Conservation (phyloP, 2,888 invertebrate species). For the Nephrocerus scutellatus region DNA sequence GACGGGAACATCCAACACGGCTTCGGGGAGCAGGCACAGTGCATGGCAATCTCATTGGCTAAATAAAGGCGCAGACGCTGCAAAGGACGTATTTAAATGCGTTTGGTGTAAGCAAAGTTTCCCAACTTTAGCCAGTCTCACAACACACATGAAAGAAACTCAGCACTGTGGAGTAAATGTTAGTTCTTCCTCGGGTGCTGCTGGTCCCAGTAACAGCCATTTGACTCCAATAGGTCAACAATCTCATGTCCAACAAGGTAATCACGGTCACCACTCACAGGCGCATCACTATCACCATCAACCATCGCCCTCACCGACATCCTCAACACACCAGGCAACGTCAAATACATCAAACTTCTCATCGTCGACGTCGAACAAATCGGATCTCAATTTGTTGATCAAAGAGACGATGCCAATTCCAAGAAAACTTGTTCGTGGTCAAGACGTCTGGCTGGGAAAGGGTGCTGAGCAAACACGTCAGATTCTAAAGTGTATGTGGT, state of each 20-base stretch:
- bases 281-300: no score
- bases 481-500: constrained; percentile 98
- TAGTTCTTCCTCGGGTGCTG: constrained; percentile 52
- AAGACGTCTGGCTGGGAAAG: constrained; percentile 96
- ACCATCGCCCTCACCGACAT: constrained; percentile 4
- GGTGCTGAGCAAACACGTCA: constrained; percentile 95
- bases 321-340: constrained; percentile 27
- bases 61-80: constrained; percentile 90
- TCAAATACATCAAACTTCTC: constrained; percentile 47
- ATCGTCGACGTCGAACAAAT: constrained; percentile 62
- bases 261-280: no score
- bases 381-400: constrained; percentile 75
- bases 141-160: constrained; percentile 96
- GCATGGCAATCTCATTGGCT: constrained; percentile 98
- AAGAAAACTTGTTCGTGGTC: constrained; percentile 89
- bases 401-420: constrained; percentile 95
- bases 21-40: constrained; percentile 57
- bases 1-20: constrained; percentile 6
- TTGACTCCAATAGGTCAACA: constrained; percentile 5
- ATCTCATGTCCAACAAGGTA: no score
- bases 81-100: constrained; percentile 92
- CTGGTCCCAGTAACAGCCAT: constrained; percentile 11
- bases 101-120: constrained; percentile 98
- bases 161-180: constrained; percentile 90
- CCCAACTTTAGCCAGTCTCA: constrained; percentile 86